Conservation (phyloP, 1,140 invertebrate species). For the Apis dorsata region DNA sequence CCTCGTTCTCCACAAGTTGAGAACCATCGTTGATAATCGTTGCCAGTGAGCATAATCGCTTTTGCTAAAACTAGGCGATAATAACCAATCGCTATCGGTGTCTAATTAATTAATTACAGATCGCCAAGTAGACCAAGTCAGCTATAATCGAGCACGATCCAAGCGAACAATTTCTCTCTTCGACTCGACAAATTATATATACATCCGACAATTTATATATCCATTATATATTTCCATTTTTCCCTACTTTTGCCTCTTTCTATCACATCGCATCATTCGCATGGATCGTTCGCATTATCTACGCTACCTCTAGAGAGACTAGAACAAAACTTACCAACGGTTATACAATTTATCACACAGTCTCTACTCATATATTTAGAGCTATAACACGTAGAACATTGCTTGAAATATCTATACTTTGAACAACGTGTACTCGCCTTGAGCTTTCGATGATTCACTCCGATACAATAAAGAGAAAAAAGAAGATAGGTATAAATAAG, state of each 20-base stretch:
- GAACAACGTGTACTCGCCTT: conserved; percentile 43
- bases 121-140: conserved; percentile 32
- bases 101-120: conserved; percentile 31
- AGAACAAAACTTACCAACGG: conserved; percentile 68
- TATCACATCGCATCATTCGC: conserved; percentile 25
- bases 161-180: conserved; percentile 42
- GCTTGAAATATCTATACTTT: conserved; percentile 59
- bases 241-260: neutral
- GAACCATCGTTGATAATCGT: neutral
- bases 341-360: conserved; percentile 68
- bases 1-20: too few species aligned
- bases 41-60: conserved; percentile 11
- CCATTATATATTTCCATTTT: neutral
- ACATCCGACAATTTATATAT: neutral
- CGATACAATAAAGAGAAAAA: neutral
- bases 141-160: conserved; percentile 39
- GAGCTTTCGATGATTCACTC: conserved; percentile 50
- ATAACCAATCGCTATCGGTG: conserved; percentile 28
- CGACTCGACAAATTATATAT: neutral
- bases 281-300: conserved; percentile 40
- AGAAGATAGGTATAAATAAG: neutral
- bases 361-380: conserved; percentile 69
- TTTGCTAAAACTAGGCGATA: conserved; percentile 39
- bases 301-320: conserved; percentile 64
- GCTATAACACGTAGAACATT: conserved; percentile 69